A percentile compares a stretch with the other conserved stretches of the same genome.
Evolutionary conservation across 2,888 invertebrate species (phyloP).

Genomic region (Petrophora chlorosata): DNA sequence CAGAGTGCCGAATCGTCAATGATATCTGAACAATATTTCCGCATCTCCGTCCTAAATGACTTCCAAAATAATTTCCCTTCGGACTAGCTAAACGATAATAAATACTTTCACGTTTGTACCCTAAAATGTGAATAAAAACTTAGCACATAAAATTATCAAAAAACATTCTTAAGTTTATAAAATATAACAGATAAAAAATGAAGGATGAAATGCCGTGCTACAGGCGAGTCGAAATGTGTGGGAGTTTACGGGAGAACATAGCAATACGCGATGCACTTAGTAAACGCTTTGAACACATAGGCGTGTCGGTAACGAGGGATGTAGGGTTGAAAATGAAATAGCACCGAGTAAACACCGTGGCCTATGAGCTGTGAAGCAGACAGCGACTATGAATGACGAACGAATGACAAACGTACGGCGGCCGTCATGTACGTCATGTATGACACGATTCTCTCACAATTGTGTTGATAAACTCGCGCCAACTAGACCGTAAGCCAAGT

Average conservation of each 20-base stretch:
- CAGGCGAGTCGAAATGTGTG: constrained; percentile 15
- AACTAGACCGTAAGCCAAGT: too few species aligned
- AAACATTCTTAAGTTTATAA: constrained; percentile 47
- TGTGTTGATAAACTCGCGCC: too few species aligned
- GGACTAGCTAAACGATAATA: constrained; percentile 69
- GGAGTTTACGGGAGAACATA: constrained; percentile 10
- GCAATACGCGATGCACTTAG: constrained; percentile 45
- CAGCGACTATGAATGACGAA: constrained; percentile 2
- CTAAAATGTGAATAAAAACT: constrained; percentile 64
- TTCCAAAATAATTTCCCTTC: constrained; percentile 48
- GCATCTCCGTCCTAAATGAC: constrained; percentile 32
- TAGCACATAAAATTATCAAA: constrained; percentile 61
- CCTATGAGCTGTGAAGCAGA: constrained; percentile 14
- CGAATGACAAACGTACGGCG: not conserved
- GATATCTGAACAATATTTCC: constrained; percentile 28
- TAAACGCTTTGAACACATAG: constrained; percentile 51
- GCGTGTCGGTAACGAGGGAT: constrained; percentile 32
- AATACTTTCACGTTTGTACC: constrained; percentile 72
- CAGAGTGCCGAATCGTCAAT: constrained; percentile 14
- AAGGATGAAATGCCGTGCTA: constrained; percentile 42
- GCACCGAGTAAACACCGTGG: constrained; percentile 72
- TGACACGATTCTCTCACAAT: too few species aligned
- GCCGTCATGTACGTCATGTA: too few species aligned
- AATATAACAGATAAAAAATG: constrained; percentile 48
- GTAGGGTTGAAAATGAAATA: constrained; percentile 49